Conservation (phyloP, 2,113 vertebrate species). For the Myrmecophaga tridactyla region DNA sequence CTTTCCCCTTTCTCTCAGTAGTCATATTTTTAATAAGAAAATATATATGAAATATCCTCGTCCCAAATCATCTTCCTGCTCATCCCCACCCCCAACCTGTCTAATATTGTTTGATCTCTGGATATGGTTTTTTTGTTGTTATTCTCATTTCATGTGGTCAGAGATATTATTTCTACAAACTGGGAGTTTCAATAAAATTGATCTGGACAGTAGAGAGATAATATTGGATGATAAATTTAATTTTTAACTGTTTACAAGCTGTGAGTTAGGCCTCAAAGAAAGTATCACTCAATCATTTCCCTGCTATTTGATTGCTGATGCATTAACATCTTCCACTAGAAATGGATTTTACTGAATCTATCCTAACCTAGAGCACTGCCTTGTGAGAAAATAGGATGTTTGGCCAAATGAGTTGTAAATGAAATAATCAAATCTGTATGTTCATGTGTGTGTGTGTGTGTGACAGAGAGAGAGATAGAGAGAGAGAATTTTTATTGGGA, state of each 20-base stretch:
- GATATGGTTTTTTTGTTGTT: not conserved
- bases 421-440: not conserved
- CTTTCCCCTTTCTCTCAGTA: not conserved
- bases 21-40: not conserved
- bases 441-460: not conserved
- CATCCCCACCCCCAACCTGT: not conserved
- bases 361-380: not conserved
- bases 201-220: not conserved
- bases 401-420: not conserved
- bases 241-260: not conserved
- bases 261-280: not conserved
- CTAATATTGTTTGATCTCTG: not conserved
- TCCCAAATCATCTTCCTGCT: not conserved
- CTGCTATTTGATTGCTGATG: not conserved
- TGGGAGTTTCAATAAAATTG: not conserved
- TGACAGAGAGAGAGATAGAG: not conserved
- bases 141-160: not conserved
- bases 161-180: not conserved
- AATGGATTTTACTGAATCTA: not conserved
- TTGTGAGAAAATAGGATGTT: not conserved
- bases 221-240: not conserved
- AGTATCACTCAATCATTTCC: not conserved
- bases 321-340: not conserved
- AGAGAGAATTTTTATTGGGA: no score
- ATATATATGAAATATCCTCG: not conserved